phyloP scores from a whole-genome alignment of 2,888 invertebrate genomes.

The Cecidostiba fungosa region DNA sequence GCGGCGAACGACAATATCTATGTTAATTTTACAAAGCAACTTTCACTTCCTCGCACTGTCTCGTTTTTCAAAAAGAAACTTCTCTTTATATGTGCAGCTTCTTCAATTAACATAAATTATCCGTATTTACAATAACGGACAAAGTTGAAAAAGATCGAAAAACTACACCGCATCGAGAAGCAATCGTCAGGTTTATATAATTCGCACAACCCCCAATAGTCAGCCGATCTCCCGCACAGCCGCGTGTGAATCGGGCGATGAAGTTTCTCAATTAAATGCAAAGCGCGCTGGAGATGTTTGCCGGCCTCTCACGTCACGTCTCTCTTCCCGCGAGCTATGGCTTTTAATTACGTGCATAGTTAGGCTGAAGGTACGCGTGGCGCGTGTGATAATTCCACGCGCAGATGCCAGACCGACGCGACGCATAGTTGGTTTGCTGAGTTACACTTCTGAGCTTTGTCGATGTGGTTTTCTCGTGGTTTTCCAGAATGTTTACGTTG shows the following conservation, averaged over 20 bases:
- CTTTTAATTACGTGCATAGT: constrained; percentile 63
- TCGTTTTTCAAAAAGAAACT: too few species aligned
- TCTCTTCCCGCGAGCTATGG: constrained; percentile 14
- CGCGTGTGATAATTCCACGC: not conserved
- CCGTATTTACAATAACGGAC: not conserved
- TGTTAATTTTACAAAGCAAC: not conserved
- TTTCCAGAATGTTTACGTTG: too few species aligned
- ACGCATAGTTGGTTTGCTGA: not conserved
- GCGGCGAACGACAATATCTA: too few species aligned
- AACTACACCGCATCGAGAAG: not conserved
- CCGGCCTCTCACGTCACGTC: constrained; percentile 11
- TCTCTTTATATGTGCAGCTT: too few species aligned
- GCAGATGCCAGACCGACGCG: not conserved
- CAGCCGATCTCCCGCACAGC: not conserved
- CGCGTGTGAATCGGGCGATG: not conserved
- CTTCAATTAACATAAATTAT: not conserved
- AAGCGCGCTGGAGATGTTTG: constrained; percentile 43
- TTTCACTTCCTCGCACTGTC: not conserved
- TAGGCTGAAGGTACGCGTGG: constrained; percentile 19
- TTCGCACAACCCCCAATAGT: not conserved
- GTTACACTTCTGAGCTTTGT: not conserved
- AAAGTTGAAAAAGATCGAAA: not conserved
- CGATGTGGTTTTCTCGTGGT: not conserved
- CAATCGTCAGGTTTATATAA: not conserved
- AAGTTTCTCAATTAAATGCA: constrained; percentile 61